Base-by-base conservation (phyloP, 2,888 invertebrate species). In the Beris chalybata region DNA sequence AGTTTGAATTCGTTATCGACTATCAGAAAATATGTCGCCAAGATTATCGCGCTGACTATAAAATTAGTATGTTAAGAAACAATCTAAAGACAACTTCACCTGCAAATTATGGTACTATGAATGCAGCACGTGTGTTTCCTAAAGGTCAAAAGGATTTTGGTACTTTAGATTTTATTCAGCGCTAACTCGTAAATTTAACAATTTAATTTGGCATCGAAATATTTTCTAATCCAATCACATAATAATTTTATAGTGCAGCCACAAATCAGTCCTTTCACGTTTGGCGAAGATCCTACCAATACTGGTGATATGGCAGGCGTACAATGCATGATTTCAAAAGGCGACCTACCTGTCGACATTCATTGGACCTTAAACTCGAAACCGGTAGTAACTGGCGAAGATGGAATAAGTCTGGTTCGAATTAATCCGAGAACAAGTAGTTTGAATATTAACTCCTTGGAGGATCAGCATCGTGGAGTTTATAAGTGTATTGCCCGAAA, bases 401-500 rank as follows among this genome's bases (percentile, higher is more conserved):
- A 87, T 75, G 86, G 87, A 67, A 82, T 87, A 65, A 82, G 83
- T 2, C 82, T 86, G 4, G 78, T 83, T 66, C 83, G 84, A 77
- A 81, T 86, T 66, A 86, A 86, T 68, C 83, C 84, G 81, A 83
- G 87, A 72, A 80, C 83, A 70, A 83, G 85, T 74, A 83, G 85
- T 71, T 78, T 88, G 69, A 85, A 83, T 73, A 86, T 88, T 69
- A 85, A 86, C 67, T 82, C 83, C 4, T 83, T 87, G 56, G 83
- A 84, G 71, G 84, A 84, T 43, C 82, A 56, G 7, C 90, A 91
- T 77, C 87, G 87, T 71, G 91, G 91, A 67, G 84, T 87, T 76
- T 92, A 90, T 75, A 90, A 89, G 52, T 92, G 92, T 77, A 84
- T 86, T 65, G 92, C 90, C 29, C 84, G 83, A 71, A 92, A 92